Base-by-base conservation (phyloP, 2,113 vertebrate genomes). In the Amblyopsis rosae region DNA sequence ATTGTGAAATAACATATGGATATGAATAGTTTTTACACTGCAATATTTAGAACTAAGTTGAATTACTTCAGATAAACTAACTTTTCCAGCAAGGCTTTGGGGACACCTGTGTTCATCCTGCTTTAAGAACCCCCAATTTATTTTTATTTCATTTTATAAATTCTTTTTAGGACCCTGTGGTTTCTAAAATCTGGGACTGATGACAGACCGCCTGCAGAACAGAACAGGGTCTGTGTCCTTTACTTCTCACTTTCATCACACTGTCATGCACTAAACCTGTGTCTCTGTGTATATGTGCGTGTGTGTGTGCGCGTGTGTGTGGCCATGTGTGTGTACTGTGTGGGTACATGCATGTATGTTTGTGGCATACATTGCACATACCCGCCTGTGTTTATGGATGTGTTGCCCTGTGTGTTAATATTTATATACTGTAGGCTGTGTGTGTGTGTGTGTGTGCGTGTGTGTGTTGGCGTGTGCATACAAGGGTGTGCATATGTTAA, bases 101-200 rank as follows among this genome's bases (percentile, higher is more conserved):
- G 78, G 83, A 82, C 75, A 80, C 72, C 73, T 53, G 55, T 62
- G 71, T 62, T 26, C 77, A 73, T 76, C 78, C 68, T 76, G 74
- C 56, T 65, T 62, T 82, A 82, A 91, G 88, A 92, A 93, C 81
- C 88, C 84, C 73, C 92, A 93, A 92, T 90, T 26, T 26, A 26
- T 26, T 26, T 26, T 26, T 26, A 26, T 26, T 26, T 26, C 26
- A 92, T 91, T 91, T 82, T 92, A 80, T 82, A 83, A 26, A 26
- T 26, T 94, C 91, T 92, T 46, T 93, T 92, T 92, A 93, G 93
- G 93, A 94, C 92, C 90, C 92, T 89, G 91, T 94, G 90, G 92
- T 92, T 91, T 92, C 92, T 91, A 94, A 94, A 93, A 93, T 93
- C 92, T 94, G 93, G 93, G 92, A 93, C 91, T 94, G 93, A 94